Conservation (phyloP, 1,140 invertebrate genomes). For the Drepana arcuata region DNA sequence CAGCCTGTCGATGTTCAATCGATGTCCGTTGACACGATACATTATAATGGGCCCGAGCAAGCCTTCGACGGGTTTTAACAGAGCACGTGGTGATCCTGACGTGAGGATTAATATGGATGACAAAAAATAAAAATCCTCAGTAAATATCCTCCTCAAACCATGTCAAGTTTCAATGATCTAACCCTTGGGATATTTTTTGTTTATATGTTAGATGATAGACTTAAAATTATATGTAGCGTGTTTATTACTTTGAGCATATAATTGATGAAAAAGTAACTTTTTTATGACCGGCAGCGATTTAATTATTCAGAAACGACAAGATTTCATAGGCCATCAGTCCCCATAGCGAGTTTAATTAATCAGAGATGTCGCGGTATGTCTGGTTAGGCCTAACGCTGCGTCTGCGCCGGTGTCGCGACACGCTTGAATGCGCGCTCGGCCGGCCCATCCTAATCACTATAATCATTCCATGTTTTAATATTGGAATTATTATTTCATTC, state of each 20-base stretch:
- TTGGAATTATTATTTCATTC: constrained; percentile 58
- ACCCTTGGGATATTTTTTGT: constrained; percentile 25
- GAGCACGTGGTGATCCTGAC: constrained; percentile 61
- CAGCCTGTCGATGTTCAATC: constrained; percentile 59
- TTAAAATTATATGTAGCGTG: constrained; percentile 36
- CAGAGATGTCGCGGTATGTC: constrained; percentile 33
- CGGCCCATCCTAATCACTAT: constrained; percentile 30
- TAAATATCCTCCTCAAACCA: constrained; percentile 45
- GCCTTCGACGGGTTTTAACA: constrained; percentile 57
- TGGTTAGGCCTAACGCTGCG: constrained; percentile 54
- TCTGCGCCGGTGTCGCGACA: constrained; percentile 28
- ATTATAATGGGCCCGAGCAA: constrained; percentile 60
- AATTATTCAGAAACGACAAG: too few species aligned
- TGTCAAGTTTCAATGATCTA: constrained; percentile 35
- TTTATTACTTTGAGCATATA: constrained; percentile 22
- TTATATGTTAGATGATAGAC: constrained; percentile 22
- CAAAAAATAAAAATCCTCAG: constrained; percentile 39
- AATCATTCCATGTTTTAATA: constrained; percentile 42
- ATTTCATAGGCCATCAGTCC: constrained; percentile 41
- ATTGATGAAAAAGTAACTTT: too few species aligned
- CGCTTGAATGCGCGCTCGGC: constrained; percentile 32
- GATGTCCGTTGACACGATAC: constrained; percentile 65
- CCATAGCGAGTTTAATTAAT: constrained; percentile 44
- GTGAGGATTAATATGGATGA: constrained; percentile 61
- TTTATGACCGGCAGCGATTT: too few species aligned